phyloP scores from a whole-genome alignment of 2,797 vertebrate species.

The Tangara arthus region DNA sequence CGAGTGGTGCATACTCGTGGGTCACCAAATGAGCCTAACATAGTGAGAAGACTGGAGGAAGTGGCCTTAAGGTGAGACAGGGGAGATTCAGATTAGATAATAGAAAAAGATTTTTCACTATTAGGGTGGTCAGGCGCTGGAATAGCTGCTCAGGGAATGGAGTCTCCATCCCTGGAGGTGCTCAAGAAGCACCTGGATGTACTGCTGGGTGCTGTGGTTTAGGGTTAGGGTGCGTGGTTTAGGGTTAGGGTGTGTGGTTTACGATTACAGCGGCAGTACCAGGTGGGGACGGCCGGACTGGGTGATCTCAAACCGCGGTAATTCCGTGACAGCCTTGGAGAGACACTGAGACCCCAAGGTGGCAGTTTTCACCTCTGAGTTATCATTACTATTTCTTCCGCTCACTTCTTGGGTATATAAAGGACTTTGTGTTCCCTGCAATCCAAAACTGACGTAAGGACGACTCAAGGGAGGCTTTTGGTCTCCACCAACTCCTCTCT shows the following conservation, averaged over 20 bases:
- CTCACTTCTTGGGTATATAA: not conserved
- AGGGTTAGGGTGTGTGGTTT: too few species aligned
- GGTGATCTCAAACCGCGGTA: too few species aligned
- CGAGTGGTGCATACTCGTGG: accelerated
- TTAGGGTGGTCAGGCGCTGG: not conserved
- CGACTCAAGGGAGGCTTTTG: not conserved
- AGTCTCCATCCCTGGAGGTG: not conserved
- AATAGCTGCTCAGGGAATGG: not conserved
- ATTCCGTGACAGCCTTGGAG: accelerated
- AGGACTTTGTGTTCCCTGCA: too few species aligned
- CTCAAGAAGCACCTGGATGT: not conserved
- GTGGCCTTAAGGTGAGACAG: not conserved
- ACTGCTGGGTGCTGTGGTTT: not conserved
- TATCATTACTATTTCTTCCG: not conserved
- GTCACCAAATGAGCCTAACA: not conserved
- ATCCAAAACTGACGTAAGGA: not conserved
- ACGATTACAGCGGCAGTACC: not conserved
- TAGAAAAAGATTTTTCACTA: not conserved
- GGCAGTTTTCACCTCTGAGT: not conserved
- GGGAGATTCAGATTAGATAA: not conserved
- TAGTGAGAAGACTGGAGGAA: not conserved
- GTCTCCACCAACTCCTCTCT: not conserved
- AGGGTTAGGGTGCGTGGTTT: too few species aligned
- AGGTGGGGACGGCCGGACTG: too few species aligned
- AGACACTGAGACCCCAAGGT: accelerated